Conservation (phyloP, 2,113 vertebrate species). For the Lepisosteus oculatus region DNA sequence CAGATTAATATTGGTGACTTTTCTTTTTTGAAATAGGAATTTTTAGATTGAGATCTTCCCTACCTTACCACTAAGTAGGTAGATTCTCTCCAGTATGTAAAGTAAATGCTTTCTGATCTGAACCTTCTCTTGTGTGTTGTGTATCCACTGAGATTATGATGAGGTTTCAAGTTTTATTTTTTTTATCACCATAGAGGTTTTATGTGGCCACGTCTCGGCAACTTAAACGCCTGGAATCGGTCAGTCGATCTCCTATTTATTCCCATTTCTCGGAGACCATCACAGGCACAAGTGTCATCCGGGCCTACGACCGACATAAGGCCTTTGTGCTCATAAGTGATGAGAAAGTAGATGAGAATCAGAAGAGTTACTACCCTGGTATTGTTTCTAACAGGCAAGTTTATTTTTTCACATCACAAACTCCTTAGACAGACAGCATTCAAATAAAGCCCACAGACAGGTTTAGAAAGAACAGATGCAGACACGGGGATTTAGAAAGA, state of each 20-base stretch:
- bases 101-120: conserved; percentile 39
- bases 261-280: conserved; percentile 96
- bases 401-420: too few species aligned
- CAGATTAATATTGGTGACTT: too few species aligned
- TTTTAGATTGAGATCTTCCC: neutral
- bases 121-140: conserved; percentile 5
- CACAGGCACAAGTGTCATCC: conserved; percentile 83
- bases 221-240: conserved; percentile 90
- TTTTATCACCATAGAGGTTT: conserved; percentile 74
- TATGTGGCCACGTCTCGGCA: conserved; percentile 92
- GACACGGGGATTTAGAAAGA: too few species aligned
- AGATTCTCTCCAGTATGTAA: conserved; percentile 27
- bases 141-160: conserved; percentile 17
- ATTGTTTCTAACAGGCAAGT: conserved; percentile 88
- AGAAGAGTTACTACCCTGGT: conserved; percentile 83
- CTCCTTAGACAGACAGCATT: too few species aligned
- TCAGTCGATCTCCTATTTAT: conserved; percentile 93
- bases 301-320: conserved; percentile 76
- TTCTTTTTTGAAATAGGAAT: neutral
- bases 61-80: neutral
- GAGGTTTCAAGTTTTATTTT: conserved; percentile 23
- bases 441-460: too few species aligned
- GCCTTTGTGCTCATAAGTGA: conserved; percentile 78
- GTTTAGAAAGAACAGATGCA: too few species aligned
- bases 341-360: conserved; percentile 82